A percentile compares a stretch with the other conserved stretches of the same genome.
Evolutionary conservation across 2,888 invertebrate species (phyloP).

Genomic region (Agrotis ipsilon): DNA sequence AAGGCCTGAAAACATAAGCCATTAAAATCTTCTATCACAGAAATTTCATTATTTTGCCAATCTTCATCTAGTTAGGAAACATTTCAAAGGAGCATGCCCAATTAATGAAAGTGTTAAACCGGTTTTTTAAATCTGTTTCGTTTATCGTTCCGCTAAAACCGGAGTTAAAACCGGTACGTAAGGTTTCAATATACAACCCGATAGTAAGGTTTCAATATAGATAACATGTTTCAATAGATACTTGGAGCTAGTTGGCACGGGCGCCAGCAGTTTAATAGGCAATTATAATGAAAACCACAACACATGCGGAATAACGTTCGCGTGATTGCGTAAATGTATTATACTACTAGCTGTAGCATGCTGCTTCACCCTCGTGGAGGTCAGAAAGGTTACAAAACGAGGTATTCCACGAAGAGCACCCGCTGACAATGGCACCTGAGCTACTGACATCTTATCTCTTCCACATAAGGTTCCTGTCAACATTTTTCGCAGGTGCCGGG

Average conservation of each 20-base stretch:
- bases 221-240: conserved; percentile 34
- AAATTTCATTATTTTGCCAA: background rate
- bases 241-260: conserved; percentile 43
- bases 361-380: background rate
- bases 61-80: background rate
- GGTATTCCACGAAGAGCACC: too few relatives aligned
- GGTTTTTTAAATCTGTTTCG: background rate
- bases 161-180: background rate
- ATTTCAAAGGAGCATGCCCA: background rate
- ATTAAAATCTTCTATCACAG: background rate
- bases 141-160: conserved; percentile 5
- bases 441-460: too few relatives aligned
- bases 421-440: too few relatives aligned
- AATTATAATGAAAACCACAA: conserved; percentile 56
- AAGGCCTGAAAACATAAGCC: background rate
- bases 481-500: too few relatives aligned
- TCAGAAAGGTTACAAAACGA: background rate
- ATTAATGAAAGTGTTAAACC: background rate
- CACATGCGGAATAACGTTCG: conserved; percentile 11
- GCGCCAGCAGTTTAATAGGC: conserved; percentile 56
- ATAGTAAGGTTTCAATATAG: conserved; percentile 51
- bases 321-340: conserved; percentile 29
- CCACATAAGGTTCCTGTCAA: too few relatives aligned
- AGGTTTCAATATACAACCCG: conserved; percentile 58
- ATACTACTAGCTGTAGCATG: background rate